Base-by-base conservation (phyloP, 2,113 vertebrate species). In the Ciconia stormi region DNA sequence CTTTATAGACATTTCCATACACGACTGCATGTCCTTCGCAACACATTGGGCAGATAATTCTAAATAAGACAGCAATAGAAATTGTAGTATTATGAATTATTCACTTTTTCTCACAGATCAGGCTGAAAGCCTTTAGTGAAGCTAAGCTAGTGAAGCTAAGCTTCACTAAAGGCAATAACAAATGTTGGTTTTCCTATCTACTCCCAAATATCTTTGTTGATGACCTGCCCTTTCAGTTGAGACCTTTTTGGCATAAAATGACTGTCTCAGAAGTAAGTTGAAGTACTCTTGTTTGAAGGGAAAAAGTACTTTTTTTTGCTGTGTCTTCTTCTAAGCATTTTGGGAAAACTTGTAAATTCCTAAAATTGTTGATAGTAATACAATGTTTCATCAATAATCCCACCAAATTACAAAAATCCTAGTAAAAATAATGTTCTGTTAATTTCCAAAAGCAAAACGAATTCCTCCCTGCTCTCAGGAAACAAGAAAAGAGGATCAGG, bases 1-100 rank as follows among this genome's bases (percentile, higher is more conserved):
- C 96, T 95, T 93, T 81, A 92, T 93, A 81, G 63, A 83, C 4
- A 18, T 94, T 96, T 96, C 82, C 81, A 93, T 94, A 95, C 34
- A 69, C 16, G 47, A 84, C 50, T 78, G 78, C 47, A 17, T 91
- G 93, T 91, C 95, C 93, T 97, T 97, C 38, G 40, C 87, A 96
- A 90, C 62, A 82, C 53, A 92, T 44, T 66, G 80, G 47, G 74
- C 85, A 90, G 74, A 74, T 87, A 70, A 78, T 62, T 89, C 79
- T 74, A 86, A 80, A 19, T 73, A 62, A 92, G 27, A 80, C 62
- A 82, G 62, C 36, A 92, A 72, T 29, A 73, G 55, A 90, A 97
- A 91, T 11, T 34, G 69, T 62, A 77, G 16, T 30, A 32, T 52
- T 42, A 74, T 46, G 73, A 71, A 59, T 40, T 34, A 78, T 52